Conservation (phyloP, 2,797 vertebrate genomes). For the Notolabrus celidotus region DNA sequence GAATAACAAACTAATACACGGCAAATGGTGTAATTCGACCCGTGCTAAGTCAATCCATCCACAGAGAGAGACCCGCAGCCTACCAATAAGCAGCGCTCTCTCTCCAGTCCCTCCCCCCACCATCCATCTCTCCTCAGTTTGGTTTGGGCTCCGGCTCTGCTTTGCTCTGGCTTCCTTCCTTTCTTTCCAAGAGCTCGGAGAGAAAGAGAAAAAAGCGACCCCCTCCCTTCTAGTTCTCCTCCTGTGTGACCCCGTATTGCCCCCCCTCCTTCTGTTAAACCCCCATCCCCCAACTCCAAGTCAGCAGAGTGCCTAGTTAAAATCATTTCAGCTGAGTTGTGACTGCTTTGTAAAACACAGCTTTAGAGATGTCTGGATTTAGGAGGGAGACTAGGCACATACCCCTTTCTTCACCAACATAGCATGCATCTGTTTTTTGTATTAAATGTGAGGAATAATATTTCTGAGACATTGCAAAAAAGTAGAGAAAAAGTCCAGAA, state of each 20-base stretch:
- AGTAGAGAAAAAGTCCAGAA: not conserved
- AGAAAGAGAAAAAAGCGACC: slow-evolving; percentile 62
- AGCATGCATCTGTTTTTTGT: not conserved
- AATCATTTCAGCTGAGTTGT: slow-evolving; percentile 78
- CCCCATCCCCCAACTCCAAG: slow-evolving; percentile 78
- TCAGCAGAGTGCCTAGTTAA: slow-evolving; percentile 78
- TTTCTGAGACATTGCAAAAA: not conserved
- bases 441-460: not conserved
- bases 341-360: slow-evolving; percentile 65
- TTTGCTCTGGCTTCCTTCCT: slow-evolving; percentile 73
- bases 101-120: slow-evolving; percentile 81
- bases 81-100: slow-evolving; percentile 81
- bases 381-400: not conserved
- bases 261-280: slow-evolving; percentile 58
- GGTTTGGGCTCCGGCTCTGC: slow-evolving; percentile 70
- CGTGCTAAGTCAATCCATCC: slow-evolving; percentile 88
- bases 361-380: slow-evolving; percentile 59
- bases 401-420: not conserved
- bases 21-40: slow-evolving; percentile 93
- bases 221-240: slow-evolving; percentile 61
- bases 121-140: slow-evolving; percentile 65
- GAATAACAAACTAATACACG: slow-evolving; percentile 90
- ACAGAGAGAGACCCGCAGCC: slow-evolving; percentile 74
- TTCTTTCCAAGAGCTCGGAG: slow-evolving; percentile 74
- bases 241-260: slow-evolving; percentile 82